Percentiles rank a stretch among this genome's conserved stretches.
Evolutionary conservation across 2,888 invertebrate species (phyloP).

Genomic region (Cyrtodaria siliqua): DNA sequence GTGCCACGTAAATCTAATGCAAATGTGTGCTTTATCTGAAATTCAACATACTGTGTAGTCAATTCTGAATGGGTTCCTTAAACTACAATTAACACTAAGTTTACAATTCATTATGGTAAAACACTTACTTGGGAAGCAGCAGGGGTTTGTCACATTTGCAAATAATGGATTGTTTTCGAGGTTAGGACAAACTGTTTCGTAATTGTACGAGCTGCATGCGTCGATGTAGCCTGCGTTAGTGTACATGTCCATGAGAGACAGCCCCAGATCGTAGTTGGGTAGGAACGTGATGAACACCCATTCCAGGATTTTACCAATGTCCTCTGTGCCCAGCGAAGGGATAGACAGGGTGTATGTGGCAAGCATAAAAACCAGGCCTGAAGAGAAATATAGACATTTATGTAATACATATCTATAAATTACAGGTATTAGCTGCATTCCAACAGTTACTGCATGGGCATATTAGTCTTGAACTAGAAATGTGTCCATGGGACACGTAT

Average conservation of each 20-base stretch:
- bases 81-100: no score
- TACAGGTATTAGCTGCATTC: no score
- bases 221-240: constrained; percentile 81
- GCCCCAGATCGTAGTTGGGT: constrained; percentile 90
- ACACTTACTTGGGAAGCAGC: constrained; percentile 50
- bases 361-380: constrained; percentile 91
- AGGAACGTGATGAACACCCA: constrained; percentile 89
- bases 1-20: no score
- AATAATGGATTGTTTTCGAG: no score
- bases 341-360: constrained; percentile 90
- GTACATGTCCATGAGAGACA: constrained; percentile 85
- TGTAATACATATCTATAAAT: not conserved
- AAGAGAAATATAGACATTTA: constrained; percentile 68
- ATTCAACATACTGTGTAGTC: no score
- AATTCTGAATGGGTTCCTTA: no score
- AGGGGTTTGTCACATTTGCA: no score
- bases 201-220: constrained; percentile 42
- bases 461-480: no score
- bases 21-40: no score
- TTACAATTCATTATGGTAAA: no score
- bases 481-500: no score
- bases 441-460: no score
- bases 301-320: constrained; percentile 88
- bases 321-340: constrained; percentile 88
- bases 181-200: constrained; percentile 25